Evolutionary conservation across 1,140 invertebrate species (phyloP).

Genomic region (Thaumetopoea pityocampa): DNA sequence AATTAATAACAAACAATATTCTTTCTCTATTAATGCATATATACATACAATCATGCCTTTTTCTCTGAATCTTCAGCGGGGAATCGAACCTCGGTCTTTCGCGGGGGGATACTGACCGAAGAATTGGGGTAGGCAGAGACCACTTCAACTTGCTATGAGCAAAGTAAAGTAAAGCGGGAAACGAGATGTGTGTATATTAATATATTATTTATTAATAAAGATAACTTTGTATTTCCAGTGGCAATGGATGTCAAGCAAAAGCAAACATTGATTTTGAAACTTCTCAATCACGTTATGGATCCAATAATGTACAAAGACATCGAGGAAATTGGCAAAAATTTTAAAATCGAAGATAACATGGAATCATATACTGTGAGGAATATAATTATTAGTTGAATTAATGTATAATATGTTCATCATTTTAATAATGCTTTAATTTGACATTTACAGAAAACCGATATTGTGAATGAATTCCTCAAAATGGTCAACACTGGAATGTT

Average conservation of each 20-base stretch:
- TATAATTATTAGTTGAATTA: not conserved
- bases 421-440: not conserved
- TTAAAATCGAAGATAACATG: conserved; percentile 73
- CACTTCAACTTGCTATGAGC: too few relatives aligned
- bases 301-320: conserved; percentile 67
- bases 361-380: conserved; percentile 57
- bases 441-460: conserved; percentile 71
- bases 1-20: too few relatives aligned
- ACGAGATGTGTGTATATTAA: too few relatives aligned
- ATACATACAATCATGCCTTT: not conserved
- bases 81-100: too few relatives aligned
- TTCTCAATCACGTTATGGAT: conserved; percentile 80
- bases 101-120: too few relatives aligned
- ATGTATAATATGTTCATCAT: not conserved
- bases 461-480: conserved; percentile 78
- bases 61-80: not conserved
- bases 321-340: conserved; percentile 74
- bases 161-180: too few relatives aligned
- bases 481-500: conserved; percentile 75
- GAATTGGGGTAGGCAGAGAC: too few relatives aligned
- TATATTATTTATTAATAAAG: not conserved
- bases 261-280: conserved; percentile 78
- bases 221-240: conserved; percentile 42
- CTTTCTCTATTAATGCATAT: not conserved
- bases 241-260: conserved; percentile 53